Conservation (phyloP, 2,888 invertebrate species). For the Tridacna gigas region DNA sequence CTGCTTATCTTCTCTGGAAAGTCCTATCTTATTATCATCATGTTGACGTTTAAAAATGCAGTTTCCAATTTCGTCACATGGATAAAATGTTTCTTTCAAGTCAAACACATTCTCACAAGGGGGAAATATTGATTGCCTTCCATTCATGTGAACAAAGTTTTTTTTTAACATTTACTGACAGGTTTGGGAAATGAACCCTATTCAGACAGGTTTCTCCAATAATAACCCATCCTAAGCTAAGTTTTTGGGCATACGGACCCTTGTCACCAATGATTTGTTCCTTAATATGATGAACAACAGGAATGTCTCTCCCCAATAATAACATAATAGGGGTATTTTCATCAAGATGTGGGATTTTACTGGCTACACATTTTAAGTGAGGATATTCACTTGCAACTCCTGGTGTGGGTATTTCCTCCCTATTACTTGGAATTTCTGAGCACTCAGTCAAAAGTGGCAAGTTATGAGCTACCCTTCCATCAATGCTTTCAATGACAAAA, state of each 20-base stretch:
- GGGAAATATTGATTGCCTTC: slow-evolving; percentile 13
- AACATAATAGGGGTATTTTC: slow-evolving; percentile 7
- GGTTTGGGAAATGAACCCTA: slow-evolving; percentile 19
- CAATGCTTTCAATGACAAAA: slow-evolving; percentile 35
- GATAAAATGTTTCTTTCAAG: too few species aligned
- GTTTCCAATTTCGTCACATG: too few species aligned
- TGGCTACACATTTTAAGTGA: slow-evolving; percentile 11
- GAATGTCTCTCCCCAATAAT: slow-evolving; percentile 25
- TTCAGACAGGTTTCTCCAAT: slow-evolving; percentile 45
- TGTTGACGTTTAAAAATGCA: slow-evolving; percentile 23
- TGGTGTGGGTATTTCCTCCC: slow-evolving; percentile 34
- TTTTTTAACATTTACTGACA: slow-evolving; percentile 27
- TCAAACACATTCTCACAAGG: slow-evolving; percentile 23
- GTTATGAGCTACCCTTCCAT: slow-evolving; percentile 21
- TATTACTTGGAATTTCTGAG: slow-evolving; percentile 31
- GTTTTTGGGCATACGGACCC: slow-evolving; percentile 33
- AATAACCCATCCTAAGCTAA: slow-evolving; percentile 36
- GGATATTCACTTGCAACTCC: slow-evolving; percentile 9
- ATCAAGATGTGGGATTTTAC: slow-evolving; percentile 11
- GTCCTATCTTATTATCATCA: slow-evolving; percentile 31
- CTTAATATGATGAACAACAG: slow-evolving; percentile 24
- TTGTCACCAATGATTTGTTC: slow-evolving; percentile 22
- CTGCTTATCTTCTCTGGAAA: slow-evolving; percentile 44
- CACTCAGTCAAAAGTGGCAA: slow-evolving; percentile 42
- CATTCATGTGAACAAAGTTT: slow-evolving; percentile 32